phyloP scores from a whole-genome alignment of 2,888 invertebrate species.

The Thymelicus sylvestris region DNA sequence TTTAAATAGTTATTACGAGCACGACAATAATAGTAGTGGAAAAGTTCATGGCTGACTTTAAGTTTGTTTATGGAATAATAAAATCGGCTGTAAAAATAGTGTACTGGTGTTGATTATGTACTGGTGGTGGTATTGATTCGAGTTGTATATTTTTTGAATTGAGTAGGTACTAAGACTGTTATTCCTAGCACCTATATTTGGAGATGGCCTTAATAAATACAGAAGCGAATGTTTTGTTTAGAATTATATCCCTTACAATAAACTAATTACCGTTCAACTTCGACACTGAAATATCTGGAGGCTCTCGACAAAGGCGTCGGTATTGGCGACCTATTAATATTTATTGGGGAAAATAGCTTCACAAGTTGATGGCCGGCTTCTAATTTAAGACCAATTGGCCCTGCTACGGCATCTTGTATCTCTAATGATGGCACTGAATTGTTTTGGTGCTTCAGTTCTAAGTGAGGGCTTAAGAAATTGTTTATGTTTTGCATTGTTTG shows the following conservation, averaged over 20 bases:
- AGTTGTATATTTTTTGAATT: no score
- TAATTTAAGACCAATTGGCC: conserved; percentile 57
- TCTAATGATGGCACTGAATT: conserved; percentile 6
- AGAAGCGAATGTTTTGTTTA: conserved; percentile 22
- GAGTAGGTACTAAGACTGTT: no score
- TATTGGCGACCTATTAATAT: conserved; percentile 64
- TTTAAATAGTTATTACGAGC: no score
- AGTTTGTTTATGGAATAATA: no score
- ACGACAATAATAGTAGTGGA: no score
- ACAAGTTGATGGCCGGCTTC: conserved; percentile 52
- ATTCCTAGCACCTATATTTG: no score
- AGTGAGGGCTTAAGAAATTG: background rate
- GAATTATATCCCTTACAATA: conserved; percentile 44
- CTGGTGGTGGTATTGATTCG: no score
- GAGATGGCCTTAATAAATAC: background rate
- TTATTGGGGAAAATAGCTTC: conserved; percentile 63
- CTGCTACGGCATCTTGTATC: conserved; percentile 6
- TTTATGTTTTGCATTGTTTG: conserved; percentile 6
- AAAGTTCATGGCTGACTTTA: no score
- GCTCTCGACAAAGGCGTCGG: conserved; percentile 53
- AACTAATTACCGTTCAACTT: conserved; percentile 45
- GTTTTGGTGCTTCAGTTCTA: background rate
- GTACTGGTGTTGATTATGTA: no score
- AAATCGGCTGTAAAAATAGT: no score
- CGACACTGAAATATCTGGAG: conserved; percentile 43